Conservation (phyloP, 92 coral and sea anemone genomes). For the Nematostella vectensis region DNA sequence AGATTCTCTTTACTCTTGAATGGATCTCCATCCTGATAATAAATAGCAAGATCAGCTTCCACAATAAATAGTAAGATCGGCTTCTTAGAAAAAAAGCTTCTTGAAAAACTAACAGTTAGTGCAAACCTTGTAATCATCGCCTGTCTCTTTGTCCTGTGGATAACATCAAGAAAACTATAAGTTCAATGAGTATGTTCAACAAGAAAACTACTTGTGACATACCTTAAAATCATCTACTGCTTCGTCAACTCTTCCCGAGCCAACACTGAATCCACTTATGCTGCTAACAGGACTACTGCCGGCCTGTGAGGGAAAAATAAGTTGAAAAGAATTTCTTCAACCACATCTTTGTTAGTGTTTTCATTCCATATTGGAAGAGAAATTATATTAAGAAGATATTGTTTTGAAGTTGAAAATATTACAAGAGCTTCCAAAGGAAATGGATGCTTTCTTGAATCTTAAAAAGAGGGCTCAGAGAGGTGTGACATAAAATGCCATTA, state of each 20-base stretch:
- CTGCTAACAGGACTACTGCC: conserved; percentile 99
- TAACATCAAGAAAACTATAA: no score
- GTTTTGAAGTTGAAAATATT: no score
- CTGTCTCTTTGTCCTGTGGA: conserved; percentile 13
- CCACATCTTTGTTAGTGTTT: no score
- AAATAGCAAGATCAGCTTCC: neutral
- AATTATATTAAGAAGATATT: no score
- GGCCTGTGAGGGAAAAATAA: conserved; percentile 58
- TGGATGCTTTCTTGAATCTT: no score
- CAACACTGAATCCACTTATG: conserved; percentile 98
- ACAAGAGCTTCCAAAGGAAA: no score
- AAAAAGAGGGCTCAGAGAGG: no score
- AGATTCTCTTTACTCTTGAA: conserved; percentile 91
- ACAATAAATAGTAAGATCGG: neutral
- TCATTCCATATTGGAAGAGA: no score
- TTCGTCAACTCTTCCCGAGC: conserved; percentile 99
- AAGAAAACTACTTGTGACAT: neutral
- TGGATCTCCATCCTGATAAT: conserved; percentile 79
- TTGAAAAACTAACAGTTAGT: neutral
- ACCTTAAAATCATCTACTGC: conserved; percentile 99
- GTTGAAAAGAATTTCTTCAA: no score
- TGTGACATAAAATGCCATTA: no score
- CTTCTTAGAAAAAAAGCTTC: no score
- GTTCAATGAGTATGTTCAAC: neutral
- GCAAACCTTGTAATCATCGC: conserved; percentile 27